phyloP scores from a whole-genome alignment of 53 echinoderm and acorn worm species.

The Actinopyga echinites region DNA sequence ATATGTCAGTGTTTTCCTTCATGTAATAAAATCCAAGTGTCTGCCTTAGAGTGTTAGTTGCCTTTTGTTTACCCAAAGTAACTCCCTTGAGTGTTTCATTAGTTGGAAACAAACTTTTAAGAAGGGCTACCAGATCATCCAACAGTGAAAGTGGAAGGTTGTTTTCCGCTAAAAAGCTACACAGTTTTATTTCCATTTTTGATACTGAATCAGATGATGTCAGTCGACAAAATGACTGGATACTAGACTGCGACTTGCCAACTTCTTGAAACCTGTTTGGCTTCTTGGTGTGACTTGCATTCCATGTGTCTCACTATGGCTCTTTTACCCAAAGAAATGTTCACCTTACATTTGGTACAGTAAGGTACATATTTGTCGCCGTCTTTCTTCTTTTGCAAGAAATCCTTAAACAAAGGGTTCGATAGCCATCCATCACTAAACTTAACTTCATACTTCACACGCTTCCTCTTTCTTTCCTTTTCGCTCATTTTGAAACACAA shows the following conservation, averaged over 20 bases:
- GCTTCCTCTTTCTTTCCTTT: not conserved
- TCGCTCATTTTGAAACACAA: not conserved
- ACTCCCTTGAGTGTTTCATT: conserved; percentile 34
- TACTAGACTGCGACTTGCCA: not conserved
- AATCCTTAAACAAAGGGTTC: not conserved
- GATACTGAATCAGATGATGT: conserved; percentile 5
- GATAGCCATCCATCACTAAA: conserved; percentile 14
- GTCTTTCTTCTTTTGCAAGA: conserved; percentile 17
- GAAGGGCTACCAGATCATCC: conserved; percentile 14
- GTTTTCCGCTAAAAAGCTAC: conserved; percentile 29
- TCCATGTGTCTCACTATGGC: conserved; percentile 30
- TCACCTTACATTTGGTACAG: conserved; percentile 12
- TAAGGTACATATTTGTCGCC: not conserved
- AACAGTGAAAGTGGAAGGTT: conserved; percentile 18
- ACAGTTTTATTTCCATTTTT: conserved; percentile 38
- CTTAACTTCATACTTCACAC: conserved; percentile 14
- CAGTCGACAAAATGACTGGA: not conserved
- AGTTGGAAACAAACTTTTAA: conserved; percentile 27
- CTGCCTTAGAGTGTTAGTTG: conserved; percentile 49
- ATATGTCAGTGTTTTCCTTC: conserved; percentile 31
- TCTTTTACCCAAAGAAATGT: conserved; percentile 31
- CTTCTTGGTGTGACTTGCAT: conserved; percentile 14
- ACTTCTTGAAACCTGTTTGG: not conserved
- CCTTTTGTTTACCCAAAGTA: conserved; percentile 43
- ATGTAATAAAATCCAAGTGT: conserved; percentile 48